Conservation (phyloP, 2,888 invertebrate species). For the Drepanosiphum platanoidis region DNA sequence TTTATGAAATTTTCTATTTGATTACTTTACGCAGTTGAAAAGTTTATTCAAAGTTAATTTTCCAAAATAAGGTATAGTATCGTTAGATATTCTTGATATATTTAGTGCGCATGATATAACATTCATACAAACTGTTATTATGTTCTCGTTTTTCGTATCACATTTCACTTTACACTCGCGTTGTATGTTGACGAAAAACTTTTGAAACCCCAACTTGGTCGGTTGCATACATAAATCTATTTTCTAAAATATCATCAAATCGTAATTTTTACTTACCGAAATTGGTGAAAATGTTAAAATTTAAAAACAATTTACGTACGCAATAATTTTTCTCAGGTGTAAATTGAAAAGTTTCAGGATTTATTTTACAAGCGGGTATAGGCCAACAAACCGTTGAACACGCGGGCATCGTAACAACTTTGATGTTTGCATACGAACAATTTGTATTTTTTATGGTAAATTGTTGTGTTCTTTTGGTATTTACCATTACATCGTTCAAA, state of each 20-base stretch:
- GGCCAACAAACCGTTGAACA: background rate
- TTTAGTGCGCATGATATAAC: constrained; percentile 12
- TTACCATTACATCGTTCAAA: constrained; percentile 34
- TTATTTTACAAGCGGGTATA: constrained; percentile 10
- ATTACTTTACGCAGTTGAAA: constrained; percentile 44
- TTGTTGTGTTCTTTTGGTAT: background rate
- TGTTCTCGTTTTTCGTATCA: constrained; percentile 2
- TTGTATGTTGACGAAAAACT: constrained; percentile 10
- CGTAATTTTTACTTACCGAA: background rate
- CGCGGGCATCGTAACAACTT: background rate
- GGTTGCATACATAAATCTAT: constrained; percentile 36
- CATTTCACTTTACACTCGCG: background rate
- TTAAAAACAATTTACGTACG: constrained; percentile 15
- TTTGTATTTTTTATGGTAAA: constrained; percentile 33
- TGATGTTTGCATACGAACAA: constrained; percentile 36
- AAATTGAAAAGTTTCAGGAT: constrained; percentile 36
- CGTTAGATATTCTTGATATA: constrained; percentile 37
- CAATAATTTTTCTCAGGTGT: constrained; percentile 31
- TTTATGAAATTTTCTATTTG: background rate
- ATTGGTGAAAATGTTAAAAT: background rate
- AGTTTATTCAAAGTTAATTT: constrained; percentile 50
- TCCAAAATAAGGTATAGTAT: constrained; percentile 52
- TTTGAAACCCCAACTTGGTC: constrained; percentile 36
- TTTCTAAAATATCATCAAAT: constrained; percentile 2
- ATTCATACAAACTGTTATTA: constrained; percentile 36